Evolutionary conservation across 1,140 invertebrate genomes (phyloP).

Genomic region (Trichogramma pretiosum): DNA sequence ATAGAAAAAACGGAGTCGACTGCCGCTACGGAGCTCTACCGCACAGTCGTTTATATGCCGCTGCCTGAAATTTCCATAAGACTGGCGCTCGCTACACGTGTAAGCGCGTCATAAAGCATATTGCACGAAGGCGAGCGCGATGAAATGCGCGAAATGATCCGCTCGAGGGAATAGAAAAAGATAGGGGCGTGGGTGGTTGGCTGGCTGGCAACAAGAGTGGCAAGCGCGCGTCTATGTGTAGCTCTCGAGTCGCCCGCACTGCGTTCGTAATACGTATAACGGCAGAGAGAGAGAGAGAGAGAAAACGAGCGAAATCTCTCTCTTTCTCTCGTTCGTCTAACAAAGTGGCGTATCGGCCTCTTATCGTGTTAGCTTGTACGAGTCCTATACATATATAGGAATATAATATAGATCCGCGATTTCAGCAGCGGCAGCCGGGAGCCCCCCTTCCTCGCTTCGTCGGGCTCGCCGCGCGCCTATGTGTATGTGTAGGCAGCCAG

Average conservation of each 20-base stretch:
- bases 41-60: no score
- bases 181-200: conserved; percentile 24
- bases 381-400: no score
- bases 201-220: conserved; percentile 23
- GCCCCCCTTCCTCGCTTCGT: conserved; percentile 22
- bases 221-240: not conserved
- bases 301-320: conserved; percentile 26
- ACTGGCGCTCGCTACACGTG: not conserved
- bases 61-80: not conserved
- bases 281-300: not conserved
- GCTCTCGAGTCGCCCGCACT: no score
- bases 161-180: conserved; percentile 17
- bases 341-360: conserved; percentile 40
- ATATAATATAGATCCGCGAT: no score
- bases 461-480: not conserved
- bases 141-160: conserved; percentile 43
- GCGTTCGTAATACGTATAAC: no score
- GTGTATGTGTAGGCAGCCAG: conserved; percentile 33
- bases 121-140: conserved; percentile 31
- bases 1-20: no score
- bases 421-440: no score
- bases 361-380: conserved; percentile 47
- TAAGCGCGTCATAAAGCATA: conserved; percentile 31
- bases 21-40: no score
- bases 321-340: conserved; percentile 34